phyloP scores from a whole-genome alignment of 2,888 invertebrate genomes.

The Resseliella maxima region DNA sequence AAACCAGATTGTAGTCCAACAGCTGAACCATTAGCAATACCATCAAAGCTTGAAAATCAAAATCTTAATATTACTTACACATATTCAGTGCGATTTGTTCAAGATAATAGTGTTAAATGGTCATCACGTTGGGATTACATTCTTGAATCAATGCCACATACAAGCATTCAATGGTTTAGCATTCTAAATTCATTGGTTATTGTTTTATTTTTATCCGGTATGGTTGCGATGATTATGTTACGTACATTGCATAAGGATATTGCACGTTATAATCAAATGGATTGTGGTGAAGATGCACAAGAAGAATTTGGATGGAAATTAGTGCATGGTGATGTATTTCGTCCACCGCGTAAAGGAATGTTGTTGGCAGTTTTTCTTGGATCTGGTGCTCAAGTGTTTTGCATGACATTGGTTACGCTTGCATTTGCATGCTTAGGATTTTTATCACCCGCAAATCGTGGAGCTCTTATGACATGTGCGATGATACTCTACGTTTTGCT shows the following conservation, averaged over 20 bases:
- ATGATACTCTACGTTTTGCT: conserved; percentile 96
- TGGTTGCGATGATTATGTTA: conserved; percentile 99
- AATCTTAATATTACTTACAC: conserved; percentile 81
- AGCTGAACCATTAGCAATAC: conserved; percentile 79
- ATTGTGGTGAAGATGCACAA: conserved; percentile 89
- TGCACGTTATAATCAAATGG: conserved; percentile 97
- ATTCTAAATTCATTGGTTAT: conserved; percentile 98
- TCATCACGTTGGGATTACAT: conserved; percentile 99
- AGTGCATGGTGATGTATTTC: conserved; percentile 97
- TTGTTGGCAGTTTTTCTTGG: conserved; percentile 95
- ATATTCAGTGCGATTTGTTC: conserved; percentile 84
- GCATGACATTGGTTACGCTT: conserved; percentile 94
- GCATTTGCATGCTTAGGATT: conserved; percentile 99
- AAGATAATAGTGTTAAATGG: conserved; percentile 92
- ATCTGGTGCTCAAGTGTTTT: conserved; percentile 93
- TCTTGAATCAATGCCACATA: conserved; percentile 96
- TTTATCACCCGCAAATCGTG: conserved; percentile 97
- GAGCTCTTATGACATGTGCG: conserved; percentile 98
- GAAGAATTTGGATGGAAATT: conserved; percentile 92
- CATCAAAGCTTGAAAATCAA: conserved; percentile 69
- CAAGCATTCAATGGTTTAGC: conserved; percentile 99
- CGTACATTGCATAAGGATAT: conserved; percentile 98
- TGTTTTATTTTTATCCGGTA: conserved; percentile 95
- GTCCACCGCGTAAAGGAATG: conserved; percentile 97
- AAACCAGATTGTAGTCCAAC: conserved; percentile 69